Conservation (phyloP, 2,113 vertebrate species). For the Aix galericulata region DNA sequence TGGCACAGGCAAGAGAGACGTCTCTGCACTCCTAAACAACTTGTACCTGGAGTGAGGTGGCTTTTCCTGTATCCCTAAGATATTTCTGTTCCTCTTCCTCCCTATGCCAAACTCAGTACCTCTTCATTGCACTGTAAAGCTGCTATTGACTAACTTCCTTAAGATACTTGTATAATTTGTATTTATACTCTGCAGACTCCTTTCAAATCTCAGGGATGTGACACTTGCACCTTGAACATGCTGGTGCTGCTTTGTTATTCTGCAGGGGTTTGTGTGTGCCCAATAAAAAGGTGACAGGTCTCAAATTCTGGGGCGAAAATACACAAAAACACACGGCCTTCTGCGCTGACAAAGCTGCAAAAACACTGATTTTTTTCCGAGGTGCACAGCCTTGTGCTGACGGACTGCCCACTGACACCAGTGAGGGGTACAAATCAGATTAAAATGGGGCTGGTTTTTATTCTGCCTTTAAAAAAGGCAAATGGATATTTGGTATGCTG, state of each 20-base stretch:
- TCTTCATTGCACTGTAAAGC: background rate
- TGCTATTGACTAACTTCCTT: background rate
- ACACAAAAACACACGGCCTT: background rate
- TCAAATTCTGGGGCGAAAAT: background rate
- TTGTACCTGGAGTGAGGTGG: background rate
- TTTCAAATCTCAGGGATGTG: constrained; percentile 16
- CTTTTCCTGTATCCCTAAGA: background rate
- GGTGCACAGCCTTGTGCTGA: background rate
- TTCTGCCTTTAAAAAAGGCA: background rate
- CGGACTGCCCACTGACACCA: background rate
- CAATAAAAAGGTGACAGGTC: background rate
- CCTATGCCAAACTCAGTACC: background rate
- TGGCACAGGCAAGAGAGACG: background rate
- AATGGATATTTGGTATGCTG: background rate
- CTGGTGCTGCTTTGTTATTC: background rate
- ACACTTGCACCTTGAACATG: background rate
- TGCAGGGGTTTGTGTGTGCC: background rate
- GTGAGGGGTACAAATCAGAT: background rate
- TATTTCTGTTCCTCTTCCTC: background rate
- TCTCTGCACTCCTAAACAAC: background rate
- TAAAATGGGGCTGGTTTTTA: background rate
- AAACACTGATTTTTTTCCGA: background rate
- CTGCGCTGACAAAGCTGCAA: background rate
- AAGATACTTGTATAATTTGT: background rate
- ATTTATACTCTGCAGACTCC: background rate